Base-by-base conservation (phyloP, 30 jellyfish, hydroid and myxozoan genomes). In the Cassiopea xamachana region DNA sequence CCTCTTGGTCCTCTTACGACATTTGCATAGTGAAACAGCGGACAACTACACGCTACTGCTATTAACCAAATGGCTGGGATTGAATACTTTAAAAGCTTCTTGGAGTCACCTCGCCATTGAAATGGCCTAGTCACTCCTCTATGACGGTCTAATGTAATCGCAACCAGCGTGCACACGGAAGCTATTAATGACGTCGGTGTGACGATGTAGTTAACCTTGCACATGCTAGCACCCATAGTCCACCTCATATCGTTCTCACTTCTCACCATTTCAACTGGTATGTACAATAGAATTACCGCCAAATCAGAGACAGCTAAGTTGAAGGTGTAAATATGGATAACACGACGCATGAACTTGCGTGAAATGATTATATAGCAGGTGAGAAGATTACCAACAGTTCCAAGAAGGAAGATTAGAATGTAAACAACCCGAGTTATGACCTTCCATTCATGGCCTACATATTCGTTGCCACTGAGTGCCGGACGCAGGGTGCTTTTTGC, bases 91-190 rank as follows among this genome's bases (percentile, higher is more conserved):
- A 98, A 69, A 49, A 80, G 82, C 50, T 86, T 70, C 48, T 74
- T 71, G 46, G 99, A 88, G 78, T 96, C 98, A 2, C 95, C 95
- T 6, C 99, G 96, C 99, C 99, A 96, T 19, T 64, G 51, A 58
- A 96, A 96, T 2, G 99, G 99, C 87, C 78, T 88, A 19, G 94
- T 78, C 46, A 92, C 95, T 67, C 99, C 99, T 1, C 98, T 96
- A 49, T 92, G 94, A 68, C 99, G 91, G 73, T 96, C 99, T 44
- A 96, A 85, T 44, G 99, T 96, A 8, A 96, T 96, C 78, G 99
- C 99, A 58, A 96, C 92, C 13, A 96, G 84, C 1, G 99, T 96
- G 58, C 94, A 98, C 58, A 96, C 86, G 72, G 98, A 80, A 75
- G 98, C 87, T 43, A 75, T 78, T 69, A 96, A 74, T 10, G 98